Conservation (phyloP, 2,797 vertebrate genomes). For the Falco naumanni region DNA sequence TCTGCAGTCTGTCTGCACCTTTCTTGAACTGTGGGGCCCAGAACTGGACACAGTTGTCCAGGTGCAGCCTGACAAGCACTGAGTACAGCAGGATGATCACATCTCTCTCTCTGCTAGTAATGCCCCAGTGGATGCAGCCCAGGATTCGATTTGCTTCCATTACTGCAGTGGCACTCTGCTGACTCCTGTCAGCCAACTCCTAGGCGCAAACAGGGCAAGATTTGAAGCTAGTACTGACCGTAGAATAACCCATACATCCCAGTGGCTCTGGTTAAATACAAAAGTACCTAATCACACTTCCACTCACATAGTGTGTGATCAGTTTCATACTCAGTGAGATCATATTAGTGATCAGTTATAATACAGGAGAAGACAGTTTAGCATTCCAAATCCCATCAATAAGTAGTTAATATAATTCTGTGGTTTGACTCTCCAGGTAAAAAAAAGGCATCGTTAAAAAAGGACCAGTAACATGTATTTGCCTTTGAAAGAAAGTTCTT, state of each 20-base stretch:
- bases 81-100: neutral
- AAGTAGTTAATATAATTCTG: neutral
- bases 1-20: neutral
- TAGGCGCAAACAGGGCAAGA: fast-evolving
- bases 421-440: neutral
- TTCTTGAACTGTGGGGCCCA: neutral
- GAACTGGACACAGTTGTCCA: neutral
- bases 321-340: too few species aligned
- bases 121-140: neutral
- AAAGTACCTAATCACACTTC: neutral
- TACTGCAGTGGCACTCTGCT: neutral
- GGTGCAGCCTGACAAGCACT: fast-evolving
- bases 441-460: neutral
- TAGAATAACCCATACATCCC: neutral
- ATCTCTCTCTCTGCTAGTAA: neutral
- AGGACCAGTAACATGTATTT: neutral
- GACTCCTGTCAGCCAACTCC: neutral
- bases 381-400: neutral
- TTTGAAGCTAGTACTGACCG: neutral
- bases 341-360: neutral
- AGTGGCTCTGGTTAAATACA: neutral
- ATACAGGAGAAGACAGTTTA: neutral
- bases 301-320: neutral
- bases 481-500: neutral
- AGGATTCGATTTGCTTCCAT: neutral